phyloP scores from a whole-genome alignment of 1,140 invertebrate species.

The Penaeus vannamei region DNA sequence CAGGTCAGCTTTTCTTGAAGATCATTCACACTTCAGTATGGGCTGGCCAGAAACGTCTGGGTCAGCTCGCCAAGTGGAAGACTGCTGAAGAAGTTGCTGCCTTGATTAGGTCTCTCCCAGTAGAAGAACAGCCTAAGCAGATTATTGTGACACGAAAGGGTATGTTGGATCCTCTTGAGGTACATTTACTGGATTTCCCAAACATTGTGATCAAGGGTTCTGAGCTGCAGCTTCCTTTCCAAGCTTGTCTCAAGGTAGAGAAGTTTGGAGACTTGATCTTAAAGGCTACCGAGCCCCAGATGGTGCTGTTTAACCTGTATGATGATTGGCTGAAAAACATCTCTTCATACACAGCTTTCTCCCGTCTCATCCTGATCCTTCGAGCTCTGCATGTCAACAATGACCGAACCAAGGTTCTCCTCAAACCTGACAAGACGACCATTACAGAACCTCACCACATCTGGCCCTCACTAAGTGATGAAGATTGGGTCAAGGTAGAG shows the following conservation, averaged over 20 bases:
- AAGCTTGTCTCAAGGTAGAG: constrained; percentile 98
- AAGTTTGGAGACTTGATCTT: constrained; percentile 99
- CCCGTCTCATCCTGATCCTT: constrained; percentile 95
- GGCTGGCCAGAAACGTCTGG: constrained; percentile 96
- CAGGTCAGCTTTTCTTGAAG: constrained; percentile 99
- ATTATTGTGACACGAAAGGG: constrained; percentile 99
- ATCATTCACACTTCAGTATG: constrained; percentile 99
- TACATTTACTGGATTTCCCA: constrained; percentile 98
- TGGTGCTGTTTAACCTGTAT: constrained; percentile 99
- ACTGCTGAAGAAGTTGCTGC: constrained; percentile 99
- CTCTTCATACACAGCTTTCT: constrained; percentile 97
- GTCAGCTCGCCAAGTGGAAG: constrained; percentile 99
- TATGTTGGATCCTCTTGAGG: constrained; percentile 98
- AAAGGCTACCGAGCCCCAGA: constrained; percentile 99
- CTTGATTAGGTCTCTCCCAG: constrained; percentile 97
- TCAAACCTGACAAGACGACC: constrained; percentile 99
- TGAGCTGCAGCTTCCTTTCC: constrained; percentile 98
- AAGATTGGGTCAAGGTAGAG: constrained; percentile 99
- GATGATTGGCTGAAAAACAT: constrained; percentile 99
- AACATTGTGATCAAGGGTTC: constrained; percentile 99
- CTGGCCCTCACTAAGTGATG: constrained; percentile 97
- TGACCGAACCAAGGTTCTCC: constrained; percentile 96
- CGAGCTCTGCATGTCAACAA: constrained; percentile 99
- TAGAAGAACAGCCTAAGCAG: constrained; percentile 99
- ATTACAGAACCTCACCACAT: constrained; percentile 99